Conservation (phyloP, 2,113 vertebrate species). For the Nesoenas mayeri region DNA sequence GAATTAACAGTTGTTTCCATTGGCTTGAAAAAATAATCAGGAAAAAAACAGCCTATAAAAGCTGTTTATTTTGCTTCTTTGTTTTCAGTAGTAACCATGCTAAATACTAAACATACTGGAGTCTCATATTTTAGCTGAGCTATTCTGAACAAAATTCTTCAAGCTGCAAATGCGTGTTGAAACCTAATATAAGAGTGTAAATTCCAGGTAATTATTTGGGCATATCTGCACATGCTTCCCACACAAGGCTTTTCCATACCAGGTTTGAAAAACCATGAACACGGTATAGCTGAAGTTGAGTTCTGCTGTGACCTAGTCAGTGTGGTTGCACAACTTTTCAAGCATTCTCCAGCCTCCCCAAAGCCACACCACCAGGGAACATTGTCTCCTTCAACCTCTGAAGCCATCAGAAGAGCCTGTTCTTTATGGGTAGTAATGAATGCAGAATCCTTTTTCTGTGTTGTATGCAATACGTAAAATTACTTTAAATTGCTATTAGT, state of each 20-base stretch:
- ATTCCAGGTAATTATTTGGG: not conserved
- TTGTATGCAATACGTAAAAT: not conserved
- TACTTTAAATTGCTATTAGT: not conserved
- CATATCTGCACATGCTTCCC: not conserved
- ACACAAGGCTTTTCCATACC: rapidly evolving
- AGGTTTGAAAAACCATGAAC: not conserved
- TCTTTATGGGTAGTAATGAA: not conserved
- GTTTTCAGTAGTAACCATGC: not conserved
- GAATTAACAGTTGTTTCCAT: not conserved
- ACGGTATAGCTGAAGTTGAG: rapidly evolving
- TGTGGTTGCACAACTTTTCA: not conserved
- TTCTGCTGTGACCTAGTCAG: not conserved
- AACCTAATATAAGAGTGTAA: not conserved
- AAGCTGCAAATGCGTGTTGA: not conserved
- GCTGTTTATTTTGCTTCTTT: not conserved
- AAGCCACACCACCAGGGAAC: not conserved
- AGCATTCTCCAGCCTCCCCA: not conserved
- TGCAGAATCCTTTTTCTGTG: not conserved
- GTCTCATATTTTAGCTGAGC: not conserved
- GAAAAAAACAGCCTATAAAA: not conserved
- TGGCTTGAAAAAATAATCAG: not conserved
- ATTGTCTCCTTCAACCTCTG: not conserved
- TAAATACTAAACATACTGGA: not conserved
- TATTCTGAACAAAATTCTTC: not conserved
- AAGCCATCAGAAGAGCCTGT: not conserved